phyloP scores from a whole-genome alignment of 2,888 invertebrate species.

The Odontomyia ornata region DNA sequence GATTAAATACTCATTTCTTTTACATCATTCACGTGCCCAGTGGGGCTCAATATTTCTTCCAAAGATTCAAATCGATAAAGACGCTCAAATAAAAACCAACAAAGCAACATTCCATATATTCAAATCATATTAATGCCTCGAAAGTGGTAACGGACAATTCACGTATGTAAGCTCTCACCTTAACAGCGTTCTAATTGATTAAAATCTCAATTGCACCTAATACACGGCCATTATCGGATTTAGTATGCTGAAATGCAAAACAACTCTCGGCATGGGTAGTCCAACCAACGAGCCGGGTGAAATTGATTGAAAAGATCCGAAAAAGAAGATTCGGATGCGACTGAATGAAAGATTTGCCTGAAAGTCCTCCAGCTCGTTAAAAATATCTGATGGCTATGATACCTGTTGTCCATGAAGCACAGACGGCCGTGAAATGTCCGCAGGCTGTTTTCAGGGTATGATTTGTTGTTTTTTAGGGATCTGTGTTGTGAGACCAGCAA shows the following conservation, averaged over 20 bases:
- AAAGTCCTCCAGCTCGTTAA: conserved; percentile 31
- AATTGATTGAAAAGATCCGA: not conserved
- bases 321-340: not conserved
- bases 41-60: not conserved
- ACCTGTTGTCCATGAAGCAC: not conserved
- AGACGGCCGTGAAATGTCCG: not conserved
- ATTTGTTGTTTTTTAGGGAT: not conserved
- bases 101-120: too few relatives aligned
- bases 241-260: not conserved
- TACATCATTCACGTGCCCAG: conserved; percentile 11
- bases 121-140: not conserved
- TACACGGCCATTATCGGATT: conserved; percentile 30
- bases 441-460: not conserved
- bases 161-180: not conserved
- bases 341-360: not conserved
- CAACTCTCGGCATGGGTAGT: not conserved
- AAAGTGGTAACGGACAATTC: not conserved
- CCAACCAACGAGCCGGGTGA: conserved; percentile 9
- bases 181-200: conserved; percentile 28
- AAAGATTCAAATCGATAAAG: not conserved
- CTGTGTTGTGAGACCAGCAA: too few relatives aligned
- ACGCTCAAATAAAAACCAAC: not conserved
- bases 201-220: conserved; percentile 42
- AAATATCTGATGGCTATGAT: conserved; percentile 33
- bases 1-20: not conserved